Evolutionary conservation across 1,140 invertebrate genomes (phyloP), one percentile per base, ranked within the genome.

Genomic region (Hormaphis cornu): DNA sequence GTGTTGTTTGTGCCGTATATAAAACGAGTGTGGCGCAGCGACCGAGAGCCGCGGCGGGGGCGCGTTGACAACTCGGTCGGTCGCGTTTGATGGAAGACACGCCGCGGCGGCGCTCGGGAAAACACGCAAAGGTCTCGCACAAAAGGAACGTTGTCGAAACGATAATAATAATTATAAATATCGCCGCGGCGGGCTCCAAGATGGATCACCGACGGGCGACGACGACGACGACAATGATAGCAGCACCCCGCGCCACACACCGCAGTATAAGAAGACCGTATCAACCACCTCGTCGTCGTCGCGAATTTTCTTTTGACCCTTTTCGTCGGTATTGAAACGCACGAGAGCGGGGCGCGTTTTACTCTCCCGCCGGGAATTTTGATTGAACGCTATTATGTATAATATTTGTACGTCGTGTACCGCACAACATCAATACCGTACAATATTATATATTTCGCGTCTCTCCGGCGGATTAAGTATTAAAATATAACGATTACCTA

Each of bases 281-380:
- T 9, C 6, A 22, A 5, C 44, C 18, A 18, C 44, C 42, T 66
- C 48, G 46, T 63, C 44, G 16, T 66, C 28, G 24, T 33, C 28
- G 16, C 22, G 44, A 66, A 66, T 66, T 66, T 66, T 66, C 61
- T 66, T 66, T 66, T 66, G 61, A 66, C 61, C 61, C 61, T 66
- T 66, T 66, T 66, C 61, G 50, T 66, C n/a, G n/a, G n/a, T 66
- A 66, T 66, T 50, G 44, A 66, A 66, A 66, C 61, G 59, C 59
- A 28, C 26, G 54, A 16, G 54, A 58, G 30, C 4, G 30, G 5
- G 9, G 33, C 54, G 33, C 54, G 54, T 58, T 58, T 58, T 40
- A 20, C 54, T 40, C 54, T 58, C 53, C 53, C 26, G 42, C 42
- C 61, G 61, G 50, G 44, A 66, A 66, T 66, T 66, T 66, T 66